Base-by-base conservation (phyloP, 2,888 invertebrate genomes). In the Eupithecia abbreviata region DNA sequence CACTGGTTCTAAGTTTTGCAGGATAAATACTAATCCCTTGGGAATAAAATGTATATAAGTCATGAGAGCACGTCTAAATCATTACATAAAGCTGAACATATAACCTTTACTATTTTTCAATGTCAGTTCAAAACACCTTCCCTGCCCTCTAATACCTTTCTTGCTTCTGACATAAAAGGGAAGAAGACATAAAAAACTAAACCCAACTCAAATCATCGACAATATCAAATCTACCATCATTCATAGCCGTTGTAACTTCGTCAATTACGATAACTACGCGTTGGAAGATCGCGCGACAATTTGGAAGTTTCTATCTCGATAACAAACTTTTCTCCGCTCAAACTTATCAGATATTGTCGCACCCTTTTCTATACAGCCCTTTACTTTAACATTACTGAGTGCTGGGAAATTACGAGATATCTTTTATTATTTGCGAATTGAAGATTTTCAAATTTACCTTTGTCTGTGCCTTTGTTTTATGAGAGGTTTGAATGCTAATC, bases 191-290 rank as follows among this genome's bases (percentile, higher is more conserved):
- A 15, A 68, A 69, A 68, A 74, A 42, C 15, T 49, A 71, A n/a
- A 55, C 72, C 42, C 41, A 30, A 15, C 65, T 18, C 41, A 65
- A 45, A 55, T 55, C n/a, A 67, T 72, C 62, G 41, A 45, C 68
- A 55, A 55, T 55, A 55, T n/a, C 15, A 55, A 55, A 3, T 55
- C 55, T 55, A n/a, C n/a, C 55, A 74, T 70, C 70, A 66, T 72
- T 74, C 74, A 77, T 72, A 76, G 80, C 76, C 71, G 76, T 79
- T 74, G 69, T 13, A 82, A 81, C 82, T 82, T 79, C 75, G 81
- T 79, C 82, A 77, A 82, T 82, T 80, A 77, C 62, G 58, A 58
- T 79, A 81, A 81, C 78, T 78, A 79, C 72, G 43, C 4, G 43
- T 2, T 43, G 43, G 75, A 76, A 72, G 77, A 78, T 75, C 79